Base-by-base conservation (phyloP, 2,888 invertebrate genomes). In the Xanthorhoe spadicearia region DNA sequence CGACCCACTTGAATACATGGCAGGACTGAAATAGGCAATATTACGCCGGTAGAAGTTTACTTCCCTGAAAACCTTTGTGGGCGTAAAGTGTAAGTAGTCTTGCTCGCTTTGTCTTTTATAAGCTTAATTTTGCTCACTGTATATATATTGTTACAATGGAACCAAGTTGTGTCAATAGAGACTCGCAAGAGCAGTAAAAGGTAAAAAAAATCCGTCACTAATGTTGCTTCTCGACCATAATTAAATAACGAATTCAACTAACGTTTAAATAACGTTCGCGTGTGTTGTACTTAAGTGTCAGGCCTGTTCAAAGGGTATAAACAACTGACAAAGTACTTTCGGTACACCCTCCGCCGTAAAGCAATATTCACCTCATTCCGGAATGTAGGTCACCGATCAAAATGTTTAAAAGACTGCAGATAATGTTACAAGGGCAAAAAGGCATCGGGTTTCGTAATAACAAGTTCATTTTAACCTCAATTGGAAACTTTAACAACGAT, bases 281-380 rank as follows among this genome's bases (percentile, higher is more conserved):
- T 38, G 38, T 10, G 2, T 43, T 43, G 38, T 4, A 13, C 13
- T 10, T 43, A 13, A 43, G 38, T 43, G 13, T 43, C 38, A 13
- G 38, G 38, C 13, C 10, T 43, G 10, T 57, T 64, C 61, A 23
- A 64, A 67, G 64, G 69, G 52, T 46, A 68, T 64, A 70, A 67
- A 67, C 64, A 61, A 62, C 49, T 38, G 49, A 43, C 55, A 48
- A n/a, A 66, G 68, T 61, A 59, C 48, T 57, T 66, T 59, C 54
- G 56, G 57, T 66, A 49, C 43, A 49, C 60, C 58, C 62, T 54
- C 65, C 56, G 55, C 57, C 54, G 66, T 66, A 66, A 68, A 68
- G 64, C 66, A 64, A 72, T 70, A 70, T 72, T 70, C 64, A 70
- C 66, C 70, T 62, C 58, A 68, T 70, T 66, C 63, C 62, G 60